A percentile compares a stretch with the other conserved stretches of the same genome.
Conservation (phyloP, 2,797 vertebrate species). For the Sebastes ruberrimus region DNA sequence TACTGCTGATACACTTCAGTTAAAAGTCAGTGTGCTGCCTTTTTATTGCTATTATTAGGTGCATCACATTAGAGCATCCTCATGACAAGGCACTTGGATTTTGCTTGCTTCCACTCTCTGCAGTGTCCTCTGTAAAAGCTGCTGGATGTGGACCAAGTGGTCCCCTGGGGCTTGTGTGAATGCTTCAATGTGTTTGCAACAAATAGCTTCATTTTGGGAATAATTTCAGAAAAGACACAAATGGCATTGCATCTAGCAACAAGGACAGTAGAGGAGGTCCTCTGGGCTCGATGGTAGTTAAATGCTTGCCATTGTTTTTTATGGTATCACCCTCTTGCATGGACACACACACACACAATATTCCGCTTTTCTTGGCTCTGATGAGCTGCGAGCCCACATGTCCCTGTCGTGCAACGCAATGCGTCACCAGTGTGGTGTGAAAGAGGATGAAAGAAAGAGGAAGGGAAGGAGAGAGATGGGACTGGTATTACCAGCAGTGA, state of each 20-base stretch:
- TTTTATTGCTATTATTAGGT: neutral
- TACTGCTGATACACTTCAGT: neutral
- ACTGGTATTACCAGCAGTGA: slow-evolving; percentile 26
- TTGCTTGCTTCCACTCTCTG: neutral
- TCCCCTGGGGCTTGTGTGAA: slow-evolving; percentile 21
- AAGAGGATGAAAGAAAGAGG: slow-evolving; percentile 38
- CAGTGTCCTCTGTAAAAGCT: slow-evolving; percentile 47
- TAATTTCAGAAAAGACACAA: slow-evolving; percentile 22
- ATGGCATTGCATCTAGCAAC: slow-evolving; percentile 6
- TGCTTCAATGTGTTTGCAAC: neutral
- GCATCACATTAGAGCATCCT: neutral
- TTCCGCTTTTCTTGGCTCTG: slow-evolving; percentile 59
- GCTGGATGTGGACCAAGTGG: slow-evolving; percentile 34
- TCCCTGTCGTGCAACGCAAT: slow-evolving; percentile 37
- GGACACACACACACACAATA: slow-evolving; percentile 11
- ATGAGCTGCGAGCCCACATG: slow-evolving; percentile 65
- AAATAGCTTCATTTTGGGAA: slow-evolving; percentile 31
- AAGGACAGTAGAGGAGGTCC: slow-evolving; percentile 20
- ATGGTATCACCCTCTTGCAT: slow-evolving; percentile 12
- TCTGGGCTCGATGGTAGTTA: slow-evolving; percentile 30
- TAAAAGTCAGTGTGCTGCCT: neutral
- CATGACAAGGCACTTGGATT: slow-evolving; percentile 4
- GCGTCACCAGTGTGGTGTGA: slow-evolving; percentile 47
- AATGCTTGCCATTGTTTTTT: slow-evolving; percentile 53
- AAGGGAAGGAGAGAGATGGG: slow-evolving; percentile 30